These are phyloP conservation scores for Drosophila buzzatii DNA, from an alignment of 2,888 invertebrate species.

Conservation along the genomic window DNA sequence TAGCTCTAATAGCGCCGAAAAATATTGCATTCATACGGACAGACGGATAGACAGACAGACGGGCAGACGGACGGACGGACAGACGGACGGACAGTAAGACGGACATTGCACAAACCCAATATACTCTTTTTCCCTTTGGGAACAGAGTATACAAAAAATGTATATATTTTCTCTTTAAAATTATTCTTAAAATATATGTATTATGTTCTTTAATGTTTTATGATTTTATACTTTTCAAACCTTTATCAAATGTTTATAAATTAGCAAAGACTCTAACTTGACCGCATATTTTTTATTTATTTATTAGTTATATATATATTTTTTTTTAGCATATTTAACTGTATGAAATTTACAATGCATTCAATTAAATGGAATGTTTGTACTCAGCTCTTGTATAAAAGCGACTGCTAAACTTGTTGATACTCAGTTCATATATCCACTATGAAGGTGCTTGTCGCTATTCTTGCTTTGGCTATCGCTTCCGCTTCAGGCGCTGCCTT, in stretches of 20 bases:
- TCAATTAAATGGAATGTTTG: neutral
- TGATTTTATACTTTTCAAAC: neutral
- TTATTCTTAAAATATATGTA: neutral
- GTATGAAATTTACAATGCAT: conserved; percentile 1
- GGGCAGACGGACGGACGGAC: too few species aligned
- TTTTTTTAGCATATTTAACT: neutral
- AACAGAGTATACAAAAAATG: too few species aligned
- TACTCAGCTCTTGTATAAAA: conserved; percentile 7
- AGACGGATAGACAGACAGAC: too few species aligned
- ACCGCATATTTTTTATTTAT: neutral
- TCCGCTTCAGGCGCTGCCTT: conserved; percentile 33
- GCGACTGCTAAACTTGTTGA: neutral
- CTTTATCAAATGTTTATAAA: neutral
- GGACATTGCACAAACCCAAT: too few species aligned
- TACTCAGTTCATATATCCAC: conserved; percentile 29
- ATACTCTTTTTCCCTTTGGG: too few species aligned
- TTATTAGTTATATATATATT: too few species aligned
- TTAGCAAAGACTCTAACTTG: neutral
- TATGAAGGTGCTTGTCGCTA: conserved; percentile 57
- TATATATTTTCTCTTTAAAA: neutral
- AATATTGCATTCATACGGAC: too few species aligned
- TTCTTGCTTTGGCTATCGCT: conserved; percentile 54
- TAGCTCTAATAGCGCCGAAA: too few species aligned
- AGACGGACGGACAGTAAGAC: too few species aligned
- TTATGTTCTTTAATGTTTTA: neutral